Evolutionary conservation across 2,797 vertebrate genomes (phyloP), one percentile per base, ranked within the genome.

Genomic region (Silurus lanzhouensis): DNA sequence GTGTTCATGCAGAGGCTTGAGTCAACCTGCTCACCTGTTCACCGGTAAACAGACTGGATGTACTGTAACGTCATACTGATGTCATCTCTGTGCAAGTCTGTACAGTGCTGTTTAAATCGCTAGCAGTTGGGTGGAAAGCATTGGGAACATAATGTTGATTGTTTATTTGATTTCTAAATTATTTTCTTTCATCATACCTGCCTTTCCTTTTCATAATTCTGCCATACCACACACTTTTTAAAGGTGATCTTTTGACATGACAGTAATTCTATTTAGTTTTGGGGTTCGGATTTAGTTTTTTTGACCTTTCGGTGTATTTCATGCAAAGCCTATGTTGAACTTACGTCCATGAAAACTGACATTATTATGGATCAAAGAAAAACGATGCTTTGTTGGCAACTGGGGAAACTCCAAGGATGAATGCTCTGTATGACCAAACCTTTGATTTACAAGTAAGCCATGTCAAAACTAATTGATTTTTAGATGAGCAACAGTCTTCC

Each of bases 11-110:
- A 76, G 67, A 85, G 83, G 55, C 85, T 79, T 89, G 87, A 38
- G 20, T 71, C 55, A 46, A 71, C 64, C 58, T 76, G 71, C 77
- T 82, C 52, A 87, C 70, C 83, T 87, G 83, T 31, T 19, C 0
- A 19, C 52, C 20, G 8, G 52, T 85, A 82, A 66, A 71, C 81
- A 78, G 64, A 46, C 48, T 22, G 68, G 27, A 64, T 86, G 12
- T 67, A 22, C 75, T 27, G 20, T 85, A 81, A 71, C 48, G 1
- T 86, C 76, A 48, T 80, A 13, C 60, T 78, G 31, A 57, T 55
- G 58, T 89, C 85, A 31, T 82, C 66, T 57, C 15, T 83, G 52
- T 78, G 55, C 89, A 87, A 25, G 87, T 83, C 83, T 71, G 19
- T 52, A 67, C 78, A 75, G 19, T 55, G 7, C 38, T 61, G 58